Conservation (phyloP, 2,113 vertebrate genomes). For the Labrus mixtus region DNA sequence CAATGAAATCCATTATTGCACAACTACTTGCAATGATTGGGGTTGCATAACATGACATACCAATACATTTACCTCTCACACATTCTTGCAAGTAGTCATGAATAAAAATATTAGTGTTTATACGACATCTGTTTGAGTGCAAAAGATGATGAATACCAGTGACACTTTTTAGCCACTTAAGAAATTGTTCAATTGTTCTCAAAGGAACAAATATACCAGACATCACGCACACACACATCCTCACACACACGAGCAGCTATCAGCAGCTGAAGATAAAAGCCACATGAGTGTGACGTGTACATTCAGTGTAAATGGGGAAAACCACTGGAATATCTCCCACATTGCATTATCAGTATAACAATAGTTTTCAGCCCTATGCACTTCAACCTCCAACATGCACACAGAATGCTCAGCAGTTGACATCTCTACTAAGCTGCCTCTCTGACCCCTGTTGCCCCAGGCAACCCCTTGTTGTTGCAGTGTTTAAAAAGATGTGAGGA, state of each 20-base stretch:
- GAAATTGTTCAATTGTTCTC: constrained; percentile 16
- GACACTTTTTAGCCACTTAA: neutral
- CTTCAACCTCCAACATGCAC: constrained; percentile 67
- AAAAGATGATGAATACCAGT: constrained; percentile 5
- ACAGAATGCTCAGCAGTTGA: constrained; percentile 56
- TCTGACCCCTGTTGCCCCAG: constrained; percentile 65
- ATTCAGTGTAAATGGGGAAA: constrained; percentile 28
- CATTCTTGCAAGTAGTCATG: neutral
- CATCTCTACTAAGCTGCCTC: constrained; percentile 71
- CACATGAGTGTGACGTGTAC: constrained; percentile 30
- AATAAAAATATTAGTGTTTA: constrained; percentile 2
- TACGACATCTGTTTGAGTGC: neutral
- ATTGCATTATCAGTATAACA: constrained; percentile 50
- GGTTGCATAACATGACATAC: constrained; percentile 8
- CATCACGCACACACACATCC: constrained; percentile 9
- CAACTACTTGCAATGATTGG: constrained; percentile 1
- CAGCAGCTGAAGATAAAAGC: constrained; percentile 35
- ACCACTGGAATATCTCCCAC: constrained; percentile 16
- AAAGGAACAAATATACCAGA: constrained; percentile 21
- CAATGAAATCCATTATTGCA: constrained; percentile 16
- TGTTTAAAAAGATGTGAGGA: constrained; percentile 76
- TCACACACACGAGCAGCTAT: constrained; percentile 41
- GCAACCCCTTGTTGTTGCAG: constrained; percentile 72
- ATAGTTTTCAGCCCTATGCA: constrained; percentile 57
- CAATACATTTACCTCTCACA: neutral